Base-by-base conservation (phyloP, 2,888 invertebrate species). In the Eucriotettix oculatus region DNA sequence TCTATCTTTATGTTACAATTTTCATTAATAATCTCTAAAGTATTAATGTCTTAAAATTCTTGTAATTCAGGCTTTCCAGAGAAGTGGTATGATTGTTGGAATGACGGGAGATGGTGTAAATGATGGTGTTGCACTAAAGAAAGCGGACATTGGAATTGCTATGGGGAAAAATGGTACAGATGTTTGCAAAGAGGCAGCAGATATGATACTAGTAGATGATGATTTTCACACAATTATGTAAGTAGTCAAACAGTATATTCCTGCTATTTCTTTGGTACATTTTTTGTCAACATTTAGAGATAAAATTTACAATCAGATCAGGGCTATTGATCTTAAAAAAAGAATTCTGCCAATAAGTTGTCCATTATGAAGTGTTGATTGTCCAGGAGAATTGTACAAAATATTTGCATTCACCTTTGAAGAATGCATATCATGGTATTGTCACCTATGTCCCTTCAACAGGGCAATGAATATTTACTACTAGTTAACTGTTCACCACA, bases 21-120 rank as follows among this genome's bases (percentile, higher is more conserved):
- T 29, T 29, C 2, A 29, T 29, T 29, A n/a, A 29, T 29, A 29
- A 29, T 29, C 3, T 5, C 29, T 7, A 29, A 29, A 29, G 2
- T 29, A 29, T 29, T 7, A 29, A 2, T 29, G 7, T 29, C 29
- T 29, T 29, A 29, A 29, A 29, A 29, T 29, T 29, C 2, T 29
- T 29, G 2, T 29, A 29, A 29, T 29, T 29, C 29, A 80, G 78
- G 93, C 96, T 0, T 77, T 97, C 59, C 97, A 99, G 72, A 81
- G 87, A 66, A 86, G 87, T 59, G 95, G 96, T 1, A 86, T 89
- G 68, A 91, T 99, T 65, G 98, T 99, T 1, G 99, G 93, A 9
- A 99, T 99, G 98, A 99, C 98, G 0, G 99, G 99, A 1, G 99
- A 99, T 73, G 99, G 99, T 1, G 98, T 99, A 0, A 99, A 99